Evolutionary conservation across 2,113 vertebrate species (phyloP).

Genomic region (Dicentrarchus labrax): DNA sequence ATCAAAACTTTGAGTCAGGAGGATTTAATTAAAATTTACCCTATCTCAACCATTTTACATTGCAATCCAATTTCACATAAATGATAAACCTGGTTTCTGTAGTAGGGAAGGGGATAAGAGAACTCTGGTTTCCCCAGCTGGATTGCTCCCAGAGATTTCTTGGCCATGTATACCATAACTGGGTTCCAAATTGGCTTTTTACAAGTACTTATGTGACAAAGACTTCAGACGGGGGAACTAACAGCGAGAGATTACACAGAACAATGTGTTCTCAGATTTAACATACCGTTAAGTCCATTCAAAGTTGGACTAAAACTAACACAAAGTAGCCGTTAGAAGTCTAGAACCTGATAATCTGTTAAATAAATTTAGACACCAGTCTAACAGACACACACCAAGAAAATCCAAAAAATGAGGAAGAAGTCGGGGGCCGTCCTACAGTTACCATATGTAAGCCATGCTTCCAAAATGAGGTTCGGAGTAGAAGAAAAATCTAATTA

Average conservation of each 20-base stretch:
- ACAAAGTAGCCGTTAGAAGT: neutral
- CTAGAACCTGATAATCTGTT: neutral
- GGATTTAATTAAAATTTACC: neutral
- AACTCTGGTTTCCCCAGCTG: neutral
- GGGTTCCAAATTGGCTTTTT: conserved; percentile 5
- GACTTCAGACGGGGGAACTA: neutral
- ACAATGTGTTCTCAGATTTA: neutral
- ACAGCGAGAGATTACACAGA: neutral
- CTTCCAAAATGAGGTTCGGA: neutral
- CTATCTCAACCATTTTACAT: neutral
- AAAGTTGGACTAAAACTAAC: no score
- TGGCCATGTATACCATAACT: neutral
- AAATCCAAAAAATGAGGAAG: neutral
- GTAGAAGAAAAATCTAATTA: neutral
- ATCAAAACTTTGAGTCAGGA: neutral
- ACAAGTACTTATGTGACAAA: neutral
- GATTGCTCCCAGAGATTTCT: neutral
- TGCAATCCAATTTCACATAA: neutral
- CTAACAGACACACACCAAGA: neutral
- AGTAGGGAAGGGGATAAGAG: neutral
- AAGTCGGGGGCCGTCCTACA: neutral
- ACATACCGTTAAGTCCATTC: neutral
- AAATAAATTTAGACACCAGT: neutral
- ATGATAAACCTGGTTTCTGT: neutral
- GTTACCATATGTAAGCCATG: neutral